phyloP scores from a whole-genome alignment of 37 sponge, comb jelly and placozoan genomes.

The Agelas oroides region DNA sequence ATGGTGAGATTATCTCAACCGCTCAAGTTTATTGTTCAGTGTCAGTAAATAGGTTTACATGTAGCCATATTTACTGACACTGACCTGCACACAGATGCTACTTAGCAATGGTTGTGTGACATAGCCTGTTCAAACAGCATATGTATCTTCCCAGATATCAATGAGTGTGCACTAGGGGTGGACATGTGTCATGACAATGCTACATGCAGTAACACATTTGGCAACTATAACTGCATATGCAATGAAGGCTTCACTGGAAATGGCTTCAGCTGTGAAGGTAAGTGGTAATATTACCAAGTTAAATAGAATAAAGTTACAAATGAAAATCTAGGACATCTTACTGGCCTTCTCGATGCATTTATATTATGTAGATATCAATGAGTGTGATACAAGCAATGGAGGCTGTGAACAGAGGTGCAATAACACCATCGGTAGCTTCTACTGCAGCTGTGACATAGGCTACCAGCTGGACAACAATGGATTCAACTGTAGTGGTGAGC shows the following conservation, averaged over 20 bases:
- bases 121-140: no score
- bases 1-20: neutral
- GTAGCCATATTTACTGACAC: no score
- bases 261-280: neutral
- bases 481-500: neutral
- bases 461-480: constrained; percentile 3
- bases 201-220: constrained; percentile 20
- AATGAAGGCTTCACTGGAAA: constrained; percentile 19
- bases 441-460: constrained; percentile 31
- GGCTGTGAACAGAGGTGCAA: constrained; percentile 5
- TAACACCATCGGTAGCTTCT: constrained; percentile 45
- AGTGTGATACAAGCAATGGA: neutral
- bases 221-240: constrained; percentile 19
- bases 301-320: constrained; percentile 11
- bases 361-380: neutral
- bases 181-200: constrained; percentile 18
- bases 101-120: no score
- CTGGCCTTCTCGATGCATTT: no score
- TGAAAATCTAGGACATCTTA: constrained; percentile 13
- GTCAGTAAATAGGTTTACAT: no score
- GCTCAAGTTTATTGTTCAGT: no score
- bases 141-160: neutral
- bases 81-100: no score
- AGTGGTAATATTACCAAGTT: constrained; percentile 1
- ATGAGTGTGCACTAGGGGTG: neutral